Percentiles rank a stretch among this genome's conserved stretches.
Conservation (phyloP, 2,888 invertebrate genomes). For the Hyalella azteca region DNA sequence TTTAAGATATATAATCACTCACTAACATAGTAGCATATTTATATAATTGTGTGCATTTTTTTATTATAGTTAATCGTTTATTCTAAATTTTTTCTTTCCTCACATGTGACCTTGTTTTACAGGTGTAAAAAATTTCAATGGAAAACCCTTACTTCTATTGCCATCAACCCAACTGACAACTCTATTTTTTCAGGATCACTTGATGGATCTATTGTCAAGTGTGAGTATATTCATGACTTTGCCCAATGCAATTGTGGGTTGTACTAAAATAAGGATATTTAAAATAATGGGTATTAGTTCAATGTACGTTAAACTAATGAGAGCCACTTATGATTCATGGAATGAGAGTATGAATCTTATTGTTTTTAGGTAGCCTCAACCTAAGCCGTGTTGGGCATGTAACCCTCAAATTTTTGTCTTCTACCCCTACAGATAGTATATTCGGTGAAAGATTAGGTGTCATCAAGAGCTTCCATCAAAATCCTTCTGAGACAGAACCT, state of each 20-base stretch:
- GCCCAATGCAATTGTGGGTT: background rate
- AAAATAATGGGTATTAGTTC: background rate
- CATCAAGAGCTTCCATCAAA: conserved; percentile 62
- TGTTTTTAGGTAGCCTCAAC: too few relatives aligned
- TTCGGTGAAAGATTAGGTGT: conserved; percentile 67
- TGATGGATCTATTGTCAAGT: conserved; percentile 86
- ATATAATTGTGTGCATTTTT: background rate
- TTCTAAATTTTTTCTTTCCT: background rate
- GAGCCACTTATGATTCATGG: too few relatives aligned
- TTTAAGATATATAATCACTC: too few relatives aligned
- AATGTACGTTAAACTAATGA: background rate
- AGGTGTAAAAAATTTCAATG: conserved; percentile 67
- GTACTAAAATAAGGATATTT: background rate
- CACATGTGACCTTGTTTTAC: background rate
- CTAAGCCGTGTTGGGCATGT: background rate
- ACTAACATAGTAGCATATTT: too few relatives aligned
- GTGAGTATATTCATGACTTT: conserved; percentile 64
- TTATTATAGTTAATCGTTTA: background rate
- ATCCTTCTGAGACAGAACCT: conserved; percentile 41
- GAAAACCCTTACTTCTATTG: conserved; percentile 79
- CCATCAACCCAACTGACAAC: conserved; percentile 75
- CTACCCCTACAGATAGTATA: conserved; percentile 38
- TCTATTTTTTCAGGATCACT: conserved; percentile 84
- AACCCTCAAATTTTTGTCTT: background rate
- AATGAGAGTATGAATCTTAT: too few relatives aligned